Conservation (phyloP, 2,888 invertebrate genomes). For the Cheilosia scutellata region DNA sequence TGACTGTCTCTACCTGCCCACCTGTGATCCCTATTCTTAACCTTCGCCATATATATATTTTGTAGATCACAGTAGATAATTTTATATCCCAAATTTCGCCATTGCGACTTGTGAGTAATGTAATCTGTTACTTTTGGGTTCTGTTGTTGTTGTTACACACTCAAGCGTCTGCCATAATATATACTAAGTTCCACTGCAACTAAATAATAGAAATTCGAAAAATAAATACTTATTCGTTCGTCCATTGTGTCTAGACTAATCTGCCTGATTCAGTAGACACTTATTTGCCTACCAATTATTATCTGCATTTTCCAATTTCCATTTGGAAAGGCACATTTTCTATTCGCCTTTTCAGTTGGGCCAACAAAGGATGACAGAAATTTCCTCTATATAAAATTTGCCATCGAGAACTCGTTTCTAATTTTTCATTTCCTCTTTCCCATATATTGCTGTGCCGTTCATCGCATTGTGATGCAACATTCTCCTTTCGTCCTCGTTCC, state of each 20-base stretch:
- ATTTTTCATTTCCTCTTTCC: slow-evolving; percentile 51
- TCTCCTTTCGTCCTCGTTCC: background rate
- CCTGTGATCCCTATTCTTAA: too few species aligned
- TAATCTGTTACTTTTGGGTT: too few species aligned
- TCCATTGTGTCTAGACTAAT: slow-evolving; percentile 17
- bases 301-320: slow-evolving; percentile 43
- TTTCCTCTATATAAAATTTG: slow-evolving; percentile 40
- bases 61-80: too few species aligned
- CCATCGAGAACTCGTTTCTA: slow-evolving; percentile 38
- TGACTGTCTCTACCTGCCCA: too few species aligned
- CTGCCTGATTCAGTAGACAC: slow-evolving; percentile 8
- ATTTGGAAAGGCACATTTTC: slow-evolving; percentile 21
- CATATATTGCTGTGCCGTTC: slow-evolving; percentile 15
- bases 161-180: too few species aligned
- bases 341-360: background rate
- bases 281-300: slow-evolving; percentile 52
- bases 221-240: too few species aligned
- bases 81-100: too few species aligned
- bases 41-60: too few species aligned
- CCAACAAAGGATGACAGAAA: slow-evolving; percentile 39
- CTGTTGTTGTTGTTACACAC: too few species aligned
- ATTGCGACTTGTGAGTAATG: too few species aligned
- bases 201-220: too few species aligned
- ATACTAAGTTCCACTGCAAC: too few species aligned
- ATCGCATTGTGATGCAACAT: background rate